Percentiles rank a stretch among this genome's conserved stretches.
Evolutionary conservation across 35 echinoderm and acorn worm genomes (phyloP).

Genomic region (Hemicentrotus pulcherrimus): DNA sequence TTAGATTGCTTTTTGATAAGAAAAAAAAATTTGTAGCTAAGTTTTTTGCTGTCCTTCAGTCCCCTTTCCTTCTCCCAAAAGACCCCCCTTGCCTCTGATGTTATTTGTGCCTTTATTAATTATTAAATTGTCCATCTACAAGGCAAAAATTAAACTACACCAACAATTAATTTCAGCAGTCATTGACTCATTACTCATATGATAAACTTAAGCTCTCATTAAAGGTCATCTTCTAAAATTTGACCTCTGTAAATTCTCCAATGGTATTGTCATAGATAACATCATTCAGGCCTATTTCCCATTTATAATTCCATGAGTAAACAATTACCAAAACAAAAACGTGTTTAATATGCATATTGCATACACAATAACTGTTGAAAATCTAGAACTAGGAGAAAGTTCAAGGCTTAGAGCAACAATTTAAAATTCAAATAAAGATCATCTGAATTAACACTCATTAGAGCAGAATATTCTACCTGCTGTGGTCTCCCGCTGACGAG

Average conservation of each 20-base stretch:
- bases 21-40: no score
- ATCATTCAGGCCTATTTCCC: background rate
- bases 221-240: no score
- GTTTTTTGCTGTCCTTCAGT: no score
- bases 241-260: background rate
- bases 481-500: background rate
- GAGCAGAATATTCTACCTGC: background rate
- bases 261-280: background rate
- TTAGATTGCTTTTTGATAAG: no score
- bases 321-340: background rate
- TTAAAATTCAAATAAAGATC: background rate
- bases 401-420: background rate
- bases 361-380: background rate
- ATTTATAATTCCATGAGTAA: background rate
- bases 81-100: no score
- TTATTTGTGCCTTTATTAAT: no score
- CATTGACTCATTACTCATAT: background rate
- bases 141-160: background rate
- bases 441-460: background rate
- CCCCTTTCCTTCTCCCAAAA: no score
- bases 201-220: no score
- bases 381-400: background rate
- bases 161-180: background rate
- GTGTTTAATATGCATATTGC: background rate
- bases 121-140: background rate